Evolutionary conservation across 2,113 vertebrate species (phyloP).

Genomic region (Indicator indicator): DNA sequence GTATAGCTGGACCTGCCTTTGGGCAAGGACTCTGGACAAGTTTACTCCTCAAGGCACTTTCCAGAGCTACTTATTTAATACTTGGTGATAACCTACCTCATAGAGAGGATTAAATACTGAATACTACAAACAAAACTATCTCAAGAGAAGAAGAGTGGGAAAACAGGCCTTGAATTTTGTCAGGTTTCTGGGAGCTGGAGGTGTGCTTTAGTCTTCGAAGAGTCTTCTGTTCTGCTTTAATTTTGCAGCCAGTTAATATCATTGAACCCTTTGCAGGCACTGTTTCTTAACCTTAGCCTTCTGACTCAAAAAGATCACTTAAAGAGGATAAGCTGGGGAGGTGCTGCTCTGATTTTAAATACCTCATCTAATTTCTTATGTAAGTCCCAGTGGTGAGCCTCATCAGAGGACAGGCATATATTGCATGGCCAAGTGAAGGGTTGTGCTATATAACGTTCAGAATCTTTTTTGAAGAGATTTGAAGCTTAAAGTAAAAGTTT

Average conservation of each 20-base stretch:
- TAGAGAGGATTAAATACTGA: background rate
- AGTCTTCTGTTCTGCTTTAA: background rate
- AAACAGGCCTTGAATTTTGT: background rate
- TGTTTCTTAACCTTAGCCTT: background rate
- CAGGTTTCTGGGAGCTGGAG: background rate
- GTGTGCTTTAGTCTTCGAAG: background rate
- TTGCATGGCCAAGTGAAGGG: background rate
- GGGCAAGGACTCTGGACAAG: background rate
- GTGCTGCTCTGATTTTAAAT: background rate
- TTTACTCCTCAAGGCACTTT: background rate
- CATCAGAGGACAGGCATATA: background rate
- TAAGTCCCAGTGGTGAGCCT: background rate
- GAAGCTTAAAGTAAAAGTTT: background rate
- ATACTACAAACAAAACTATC: background rate
- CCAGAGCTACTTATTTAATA: background rate
- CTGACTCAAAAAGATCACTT: background rate
- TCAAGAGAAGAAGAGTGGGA: background rate
- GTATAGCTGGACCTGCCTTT: slow-evolving; percentile 1
- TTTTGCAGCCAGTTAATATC: background rate
- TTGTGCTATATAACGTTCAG: background rate
- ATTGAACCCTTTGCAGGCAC: background rate
- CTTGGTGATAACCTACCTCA: background rate
- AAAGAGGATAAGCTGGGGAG: background rate
- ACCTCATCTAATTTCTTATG: background rate
- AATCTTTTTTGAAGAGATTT: background rate